Percentiles rank a stretch among this genome's conserved stretches.
Evolutionary conservation across 2,113 vertebrate species (phyloP).

Genomic region (Psephotus haematonotus): DNA sequence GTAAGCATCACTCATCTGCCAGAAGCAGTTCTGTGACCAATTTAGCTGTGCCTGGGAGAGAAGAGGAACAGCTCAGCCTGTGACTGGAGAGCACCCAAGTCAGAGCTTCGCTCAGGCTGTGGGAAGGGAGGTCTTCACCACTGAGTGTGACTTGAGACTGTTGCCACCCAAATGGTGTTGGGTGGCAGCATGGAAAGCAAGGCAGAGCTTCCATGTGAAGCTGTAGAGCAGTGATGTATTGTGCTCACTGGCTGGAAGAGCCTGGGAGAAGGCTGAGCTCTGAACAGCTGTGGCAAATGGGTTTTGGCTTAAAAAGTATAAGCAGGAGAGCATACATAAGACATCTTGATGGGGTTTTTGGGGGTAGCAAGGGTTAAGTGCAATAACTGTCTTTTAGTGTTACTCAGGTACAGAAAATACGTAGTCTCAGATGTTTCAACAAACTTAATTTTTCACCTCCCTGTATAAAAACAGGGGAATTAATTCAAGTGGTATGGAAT

Average conservation of each 20-base stretch:
- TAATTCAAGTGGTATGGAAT: background rate
- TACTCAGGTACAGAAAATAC: background rate
- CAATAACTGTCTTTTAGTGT: background rate
- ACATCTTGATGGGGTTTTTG: background rate
- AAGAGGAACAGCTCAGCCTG: background rate
- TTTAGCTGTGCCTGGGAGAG: background rate
- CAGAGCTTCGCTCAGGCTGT: background rate
- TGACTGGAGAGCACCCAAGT: background rate
- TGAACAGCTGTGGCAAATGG: background rate
- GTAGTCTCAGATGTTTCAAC: background rate
- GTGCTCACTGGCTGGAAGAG: background rate
- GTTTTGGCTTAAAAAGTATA: background rate
- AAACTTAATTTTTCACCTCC: background rate
- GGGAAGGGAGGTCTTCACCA: background rate
- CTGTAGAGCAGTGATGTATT: background rate
- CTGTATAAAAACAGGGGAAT: background rate
- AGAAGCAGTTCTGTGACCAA: conserved; percentile 4
- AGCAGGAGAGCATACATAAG: background rate
- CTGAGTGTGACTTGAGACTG: background rate
- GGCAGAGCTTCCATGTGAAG: background rate
- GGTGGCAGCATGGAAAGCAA: background rate
- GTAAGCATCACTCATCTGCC: background rate
- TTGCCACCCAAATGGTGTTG: background rate
- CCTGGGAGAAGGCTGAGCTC: background rate
- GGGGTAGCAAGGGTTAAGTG: background rate